A percentile compares a stretch with the other conserved stretches of the same genome.
Conservation (phyloP, 2,888 invertebrate genomes). For the Linnaemya vulpina region DNA sequence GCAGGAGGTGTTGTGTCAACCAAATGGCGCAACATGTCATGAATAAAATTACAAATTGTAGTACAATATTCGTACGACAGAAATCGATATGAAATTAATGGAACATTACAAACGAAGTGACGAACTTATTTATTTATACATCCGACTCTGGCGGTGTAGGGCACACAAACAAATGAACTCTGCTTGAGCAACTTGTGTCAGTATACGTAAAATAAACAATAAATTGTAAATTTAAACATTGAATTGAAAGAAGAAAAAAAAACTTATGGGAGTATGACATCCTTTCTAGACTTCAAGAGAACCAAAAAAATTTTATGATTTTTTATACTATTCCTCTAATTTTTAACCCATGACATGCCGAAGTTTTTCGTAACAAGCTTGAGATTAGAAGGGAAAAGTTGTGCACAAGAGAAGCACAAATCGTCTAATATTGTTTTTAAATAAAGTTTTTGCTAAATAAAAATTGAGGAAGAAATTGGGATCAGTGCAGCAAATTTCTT, state of each 20-base stretch:
- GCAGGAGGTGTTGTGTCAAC: too few relatives aligned
- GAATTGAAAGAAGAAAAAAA: constrained; percentile 59
- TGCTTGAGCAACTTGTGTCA: constrained; percentile 34
- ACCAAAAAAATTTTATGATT: not conserved
- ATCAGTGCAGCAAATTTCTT: too few relatives aligned
- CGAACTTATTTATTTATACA: not conserved
- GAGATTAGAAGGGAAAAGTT: too few relatives aligned
- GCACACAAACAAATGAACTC: constrained; percentile 3
- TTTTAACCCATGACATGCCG: constrained; percentile 37
- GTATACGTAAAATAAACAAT: constrained; percentile 60
- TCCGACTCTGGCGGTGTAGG: not conserved
- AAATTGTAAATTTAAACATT: constrained; percentile 70
- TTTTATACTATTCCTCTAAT: not conserved
- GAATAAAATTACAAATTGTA: too few relatives aligned
- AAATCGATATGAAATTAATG: not conserved
- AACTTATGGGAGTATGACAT: constrained; percentile 59
- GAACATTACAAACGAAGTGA: not conserved
- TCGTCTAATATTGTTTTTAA: too few relatives aligned
- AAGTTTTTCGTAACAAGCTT: too few relatives aligned
- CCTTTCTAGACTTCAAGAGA: constrained; percentile 60
- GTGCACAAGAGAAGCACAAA: too few relatives aligned
- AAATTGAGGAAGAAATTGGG: too few relatives aligned
- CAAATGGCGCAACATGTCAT: too few relatives aligned
- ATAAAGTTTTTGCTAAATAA: too few relatives aligned
- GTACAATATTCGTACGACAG: too few relatives aligned